Evolutionary conservation across 2,113 vertebrate species (phyloP), one percentile per base, ranked within the genome.

Genomic region (Tragelaphus imberbis): DNA sequence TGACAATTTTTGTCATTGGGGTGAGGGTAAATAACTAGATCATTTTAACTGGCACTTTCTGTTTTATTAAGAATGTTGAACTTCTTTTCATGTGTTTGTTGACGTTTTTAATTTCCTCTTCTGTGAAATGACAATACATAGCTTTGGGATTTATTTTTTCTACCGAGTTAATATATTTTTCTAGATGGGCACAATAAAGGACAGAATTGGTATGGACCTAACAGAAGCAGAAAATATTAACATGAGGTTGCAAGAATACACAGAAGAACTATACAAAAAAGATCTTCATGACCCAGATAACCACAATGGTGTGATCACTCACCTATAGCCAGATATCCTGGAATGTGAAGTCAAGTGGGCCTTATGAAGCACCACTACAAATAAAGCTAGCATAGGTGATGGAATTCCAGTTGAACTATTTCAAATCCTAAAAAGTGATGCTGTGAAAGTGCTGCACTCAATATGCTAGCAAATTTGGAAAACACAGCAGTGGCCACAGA

Each of bases 251-350:
- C n/a, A 71, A 71, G n/a, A 71, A 71, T 40, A 40, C n/a, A 71
- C 10, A 71, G 68, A 68, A 71, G 17, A 71, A 71, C n/a, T 23
- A 11, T 12, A 71, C n/a, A 23, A 40, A 71, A 71, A 71, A 40
- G 4, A 40, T 40, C 68, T 71, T 71, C 68, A 71, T 71, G 68
- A 40, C n/a, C n/a, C 68, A 71, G 36, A 40, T 40, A 71, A 71
- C 1, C 10, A 71, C 0, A 0, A 71, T 6, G 10, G n/a, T 71
- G 19, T 71, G 68, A 40, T 40, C n/a, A 23, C 10, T 71, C 68
- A 71, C n/a, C n/a, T 71, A 71, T n/a, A 71, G 68, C 68, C n/a
- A 40, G 68, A 71, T 6, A 40, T 40, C 19, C 68, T 6, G 19
- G 68, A 40, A 71, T 71, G 9, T 11, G 2, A 71, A 40, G n/a